Percentiles rank a stretch among this genome's conserved stretches.
Conservation (phyloP, 2,888 invertebrate species). For the Chloroclystis v-ata region DNA sequence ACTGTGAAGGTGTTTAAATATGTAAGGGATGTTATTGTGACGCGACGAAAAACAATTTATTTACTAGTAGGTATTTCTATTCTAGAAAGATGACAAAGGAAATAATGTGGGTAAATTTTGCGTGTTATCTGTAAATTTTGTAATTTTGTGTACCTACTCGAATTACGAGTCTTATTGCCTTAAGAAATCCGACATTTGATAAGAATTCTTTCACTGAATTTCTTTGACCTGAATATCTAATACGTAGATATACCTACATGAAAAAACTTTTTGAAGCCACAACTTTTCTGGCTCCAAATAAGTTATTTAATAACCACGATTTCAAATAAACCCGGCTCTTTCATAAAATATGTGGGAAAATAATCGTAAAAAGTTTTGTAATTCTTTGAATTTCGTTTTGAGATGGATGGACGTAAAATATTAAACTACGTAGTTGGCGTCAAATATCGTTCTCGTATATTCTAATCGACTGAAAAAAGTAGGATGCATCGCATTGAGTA, state of each 20-base stretch:
- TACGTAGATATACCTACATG: background rate
- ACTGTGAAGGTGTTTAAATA: constrained; percentile 28
- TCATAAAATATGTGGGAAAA: constrained; percentile 1
- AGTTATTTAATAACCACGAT: background rate
- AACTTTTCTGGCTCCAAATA: background rate
- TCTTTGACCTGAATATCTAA: background rate
- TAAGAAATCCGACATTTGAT: too few species aligned
- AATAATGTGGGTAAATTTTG: too few species aligned
- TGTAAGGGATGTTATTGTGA: constrained; percentile 16
- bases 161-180: too few species aligned
- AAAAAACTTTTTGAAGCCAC: background rate
- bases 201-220: too few species aligned
- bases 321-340: background rate
- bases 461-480: too few species aligned
- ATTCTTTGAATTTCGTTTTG: background rate
- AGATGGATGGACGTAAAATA: background rate
- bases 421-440: too few species aligned
- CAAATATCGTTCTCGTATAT: too few species aligned
- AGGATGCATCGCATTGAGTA: too few species aligned
- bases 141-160: too few species aligned
- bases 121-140: too few species aligned
- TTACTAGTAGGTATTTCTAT: background rate
- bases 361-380: background rate
- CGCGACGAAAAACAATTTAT: background rate
- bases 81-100: too few species aligned